Evolutionary conservation across 2,113 vertebrate species (phyloP).

Genomic region (Ictalurus punctatus): DNA sequence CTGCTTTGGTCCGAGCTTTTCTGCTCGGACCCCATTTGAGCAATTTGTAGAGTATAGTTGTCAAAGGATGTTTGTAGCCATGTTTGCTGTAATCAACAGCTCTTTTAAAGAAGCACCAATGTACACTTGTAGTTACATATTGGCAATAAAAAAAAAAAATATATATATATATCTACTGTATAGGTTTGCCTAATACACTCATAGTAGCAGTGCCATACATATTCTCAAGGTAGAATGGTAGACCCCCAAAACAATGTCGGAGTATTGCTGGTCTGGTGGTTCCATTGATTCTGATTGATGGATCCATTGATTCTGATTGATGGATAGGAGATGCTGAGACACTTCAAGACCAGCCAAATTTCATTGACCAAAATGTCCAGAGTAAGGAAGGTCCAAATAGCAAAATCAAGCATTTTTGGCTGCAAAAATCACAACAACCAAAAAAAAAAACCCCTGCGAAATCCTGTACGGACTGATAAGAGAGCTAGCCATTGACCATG

Average conservation of each 20-base stretch:
- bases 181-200: background rate
- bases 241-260: background rate
- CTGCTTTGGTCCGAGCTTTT: background rate
- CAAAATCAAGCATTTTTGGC: no score
- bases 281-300: background rate
- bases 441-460: no score
- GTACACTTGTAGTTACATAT: background rate
- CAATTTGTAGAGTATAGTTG: background rate
- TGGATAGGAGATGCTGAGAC: background rate
- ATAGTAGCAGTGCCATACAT: background rate
- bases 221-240: background rate
- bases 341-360: background rate
- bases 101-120: background rate
- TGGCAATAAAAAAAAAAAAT: background rate
- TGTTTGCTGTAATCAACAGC: background rate
- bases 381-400: background rate
- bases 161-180: no score
- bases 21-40: background rate
- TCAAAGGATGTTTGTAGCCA: background rate
- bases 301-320: background rate
- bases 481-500: no score
- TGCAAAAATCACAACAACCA: no score
- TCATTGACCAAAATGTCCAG: background rate
- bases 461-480: no score
- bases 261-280: background rate